These are phyloP conservation scores for Oophaga sylvatica DNA, from an alignment of 2,797 vertebrate species.

Conservation along the genomic window DNA sequence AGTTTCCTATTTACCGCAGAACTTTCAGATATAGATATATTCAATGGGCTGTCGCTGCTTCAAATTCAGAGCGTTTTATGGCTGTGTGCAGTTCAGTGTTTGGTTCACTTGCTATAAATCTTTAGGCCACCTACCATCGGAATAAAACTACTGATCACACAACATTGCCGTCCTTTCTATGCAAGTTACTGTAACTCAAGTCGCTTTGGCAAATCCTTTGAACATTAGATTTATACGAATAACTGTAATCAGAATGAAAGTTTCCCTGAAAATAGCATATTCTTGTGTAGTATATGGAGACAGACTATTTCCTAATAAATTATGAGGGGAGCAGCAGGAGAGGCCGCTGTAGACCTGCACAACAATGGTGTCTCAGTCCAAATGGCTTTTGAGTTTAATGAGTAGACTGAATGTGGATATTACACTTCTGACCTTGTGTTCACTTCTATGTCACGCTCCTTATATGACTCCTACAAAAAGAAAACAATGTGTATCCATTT, in stretches of 20 bases:
- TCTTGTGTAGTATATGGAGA: slow-evolving; percentile 26
- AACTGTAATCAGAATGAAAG: slow-evolving; percentile 41
- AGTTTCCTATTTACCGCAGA: neutral
- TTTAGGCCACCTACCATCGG: neutral
- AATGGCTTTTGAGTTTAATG: slow-evolving; percentile 56
- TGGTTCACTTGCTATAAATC: slow-evolving; percentile 3
- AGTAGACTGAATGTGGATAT: slow-evolving; percentile 51
- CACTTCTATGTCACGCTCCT: slow-evolving; percentile 43
- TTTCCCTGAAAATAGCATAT: slow-evolving; percentile 38
- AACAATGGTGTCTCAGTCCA: slow-evolving; percentile 57
- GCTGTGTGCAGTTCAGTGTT: neutral
- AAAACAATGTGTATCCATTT: slow-evolving; percentile 39
- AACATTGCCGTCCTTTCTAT: neutral
- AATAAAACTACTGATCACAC: slow-evolving; percentile 12
- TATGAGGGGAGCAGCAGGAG: slow-evolving; percentile 42
- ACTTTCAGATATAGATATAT: neutral
- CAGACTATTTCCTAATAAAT: slow-evolving; percentile 49
- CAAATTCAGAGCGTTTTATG: slow-evolving; percentile 3
- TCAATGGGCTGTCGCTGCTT: neutral
- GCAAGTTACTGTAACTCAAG: slow-evolving; percentile 34
- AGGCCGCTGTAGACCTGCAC: slow-evolving; percentile 28
- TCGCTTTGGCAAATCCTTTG: slow-evolving; percentile 34
- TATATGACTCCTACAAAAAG: slow-evolving; percentile 31
- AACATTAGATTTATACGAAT: slow-evolving; percentile 53
- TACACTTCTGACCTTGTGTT: slow-evolving; percentile 52